phyloP scores from a whole-genome alignment of 2,113 vertebrate genomes.

The Tragulus kanchil region DNA sequence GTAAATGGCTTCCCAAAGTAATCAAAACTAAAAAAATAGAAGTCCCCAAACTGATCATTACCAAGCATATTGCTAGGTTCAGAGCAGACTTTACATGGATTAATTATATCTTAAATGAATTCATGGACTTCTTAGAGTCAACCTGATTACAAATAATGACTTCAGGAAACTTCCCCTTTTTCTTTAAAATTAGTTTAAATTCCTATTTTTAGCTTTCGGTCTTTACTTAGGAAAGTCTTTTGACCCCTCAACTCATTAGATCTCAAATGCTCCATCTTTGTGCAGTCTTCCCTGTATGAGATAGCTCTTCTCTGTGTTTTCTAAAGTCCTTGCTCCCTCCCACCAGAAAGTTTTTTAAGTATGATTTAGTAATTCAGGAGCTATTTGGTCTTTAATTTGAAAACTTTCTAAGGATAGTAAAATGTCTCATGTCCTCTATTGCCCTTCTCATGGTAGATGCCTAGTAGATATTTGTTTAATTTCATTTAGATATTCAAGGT shows the following conservation, averaged over 20 bases:
- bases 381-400: slow-evolving; percentile 1
- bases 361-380: background rate
- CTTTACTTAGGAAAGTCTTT: background rate
- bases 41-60: background rate
- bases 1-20: background rate
- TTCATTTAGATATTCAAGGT: background rate
- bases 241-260: background rate
- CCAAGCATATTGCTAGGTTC: background rate
- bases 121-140: background rate
- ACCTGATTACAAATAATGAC: background rate
- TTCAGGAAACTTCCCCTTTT: background rate
- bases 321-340: background rate
- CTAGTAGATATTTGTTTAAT: background rate
- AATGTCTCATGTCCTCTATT: background rate
- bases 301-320: background rate
- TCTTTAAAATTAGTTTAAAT: background rate
- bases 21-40: background rate
- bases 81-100: background rate
- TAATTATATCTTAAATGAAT: background rate
- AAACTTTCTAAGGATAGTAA: background rate
- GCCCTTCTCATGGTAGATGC: background rate
- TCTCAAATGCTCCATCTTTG: background rate
- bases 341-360: background rate
- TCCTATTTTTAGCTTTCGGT: background rate
- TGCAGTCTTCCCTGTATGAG: background rate